Evolutionary conservation across 92 coral and sea anemone species (phyloP).

Genomic region (Epizoanthus stellaris): DNA sequence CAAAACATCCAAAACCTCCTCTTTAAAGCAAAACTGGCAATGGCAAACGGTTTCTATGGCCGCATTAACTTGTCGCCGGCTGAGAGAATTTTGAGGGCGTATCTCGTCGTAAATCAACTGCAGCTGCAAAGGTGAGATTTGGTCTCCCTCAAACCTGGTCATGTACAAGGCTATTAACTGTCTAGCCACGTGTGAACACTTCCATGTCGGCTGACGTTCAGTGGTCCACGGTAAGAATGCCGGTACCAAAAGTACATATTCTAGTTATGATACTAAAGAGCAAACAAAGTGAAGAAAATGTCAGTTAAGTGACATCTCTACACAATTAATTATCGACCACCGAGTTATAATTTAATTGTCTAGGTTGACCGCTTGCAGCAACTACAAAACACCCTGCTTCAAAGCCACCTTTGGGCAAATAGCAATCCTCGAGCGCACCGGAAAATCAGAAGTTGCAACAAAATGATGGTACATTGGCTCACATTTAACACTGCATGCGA

Average conservation of each 20-base stretch:
- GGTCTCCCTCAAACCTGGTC: constrained; percentile 19
- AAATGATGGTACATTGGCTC: too few relatives aligned
- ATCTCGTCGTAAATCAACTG: constrained; percentile 55
- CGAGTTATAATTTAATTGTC: too few relatives aligned
- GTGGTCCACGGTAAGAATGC: neutral
- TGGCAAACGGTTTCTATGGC: constrained; percentile 60
- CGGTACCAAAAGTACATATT: neutral
- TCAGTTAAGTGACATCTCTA: neutral
- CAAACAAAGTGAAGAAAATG: constrained; percentile 12
- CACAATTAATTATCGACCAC: neutral
- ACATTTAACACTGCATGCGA: too few relatives aligned
- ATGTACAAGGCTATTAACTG: constrained; percentile 8
- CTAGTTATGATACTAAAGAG: neutral
- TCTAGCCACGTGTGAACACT: neutral
- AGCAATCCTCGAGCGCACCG: too few relatives aligned
- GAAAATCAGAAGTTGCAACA: too few relatives aligned
- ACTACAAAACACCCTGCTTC: too few relatives aligned
- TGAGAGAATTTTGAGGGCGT: constrained; percentile 63
- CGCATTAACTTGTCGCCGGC: constrained; percentile 57
- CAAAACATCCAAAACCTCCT: constrained; percentile 52
- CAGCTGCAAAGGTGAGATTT: constrained; percentile 38
- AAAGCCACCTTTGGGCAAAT: too few relatives aligned
- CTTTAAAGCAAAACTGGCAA: constrained; percentile 63
- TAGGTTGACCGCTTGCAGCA: too few relatives aligned
- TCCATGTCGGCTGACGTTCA: neutral